Percentiles rank a stretch among this genome's conserved stretches.
phyloP scores from a whole-genome alignment of 2,888 invertebrate genomes.

The Brachynemurus nebulosus region DNA sequence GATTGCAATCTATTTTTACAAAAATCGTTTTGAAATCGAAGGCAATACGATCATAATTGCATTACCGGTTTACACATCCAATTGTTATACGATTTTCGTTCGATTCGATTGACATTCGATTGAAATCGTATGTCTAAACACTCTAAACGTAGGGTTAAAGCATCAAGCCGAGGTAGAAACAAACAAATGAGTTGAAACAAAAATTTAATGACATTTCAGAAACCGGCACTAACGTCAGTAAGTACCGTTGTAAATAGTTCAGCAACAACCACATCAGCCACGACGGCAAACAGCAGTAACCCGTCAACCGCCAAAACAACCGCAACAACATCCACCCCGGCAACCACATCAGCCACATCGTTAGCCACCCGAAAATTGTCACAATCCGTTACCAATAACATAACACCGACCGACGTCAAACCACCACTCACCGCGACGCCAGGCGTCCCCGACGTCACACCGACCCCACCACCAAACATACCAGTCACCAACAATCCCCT shows the following conservation, averaged over 20 bases:
- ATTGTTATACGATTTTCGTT: too few species aligned
- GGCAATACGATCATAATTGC: too few species aligned
- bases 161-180: too few species aligned
- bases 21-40: too few species aligned
- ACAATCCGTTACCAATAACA: conserved; percentile 15
- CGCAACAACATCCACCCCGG: background rate
- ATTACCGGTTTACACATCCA: too few species aligned
- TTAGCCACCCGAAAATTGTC: conserved; percentile 12
- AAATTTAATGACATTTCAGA: conserved; percentile 8
- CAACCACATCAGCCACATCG: conserved; percentile 14
- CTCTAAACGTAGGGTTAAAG: too few species aligned
- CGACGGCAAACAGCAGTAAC: conserved; percentile 15
- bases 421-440: conserved; percentile 26
- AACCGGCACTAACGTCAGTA: conserved; percentile 19
- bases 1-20: too few species aligned
- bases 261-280: conserved; percentile 8
- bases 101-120: too few species aligned
- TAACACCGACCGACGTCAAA: conserved; percentile 24
- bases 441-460: conserved; percentile 27
- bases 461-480: conserved; percentile 22
- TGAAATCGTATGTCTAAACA: too few species aligned
- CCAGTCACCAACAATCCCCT: conserved; percentile 22
- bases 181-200: too few species aligned
- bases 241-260: conserved; percentile 11
- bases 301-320: conserved; percentile 8